Evolutionary conservation across 2,113 vertebrate species (phyloP).

Genomic region (Hymenochirus boettgeri): DNA sequence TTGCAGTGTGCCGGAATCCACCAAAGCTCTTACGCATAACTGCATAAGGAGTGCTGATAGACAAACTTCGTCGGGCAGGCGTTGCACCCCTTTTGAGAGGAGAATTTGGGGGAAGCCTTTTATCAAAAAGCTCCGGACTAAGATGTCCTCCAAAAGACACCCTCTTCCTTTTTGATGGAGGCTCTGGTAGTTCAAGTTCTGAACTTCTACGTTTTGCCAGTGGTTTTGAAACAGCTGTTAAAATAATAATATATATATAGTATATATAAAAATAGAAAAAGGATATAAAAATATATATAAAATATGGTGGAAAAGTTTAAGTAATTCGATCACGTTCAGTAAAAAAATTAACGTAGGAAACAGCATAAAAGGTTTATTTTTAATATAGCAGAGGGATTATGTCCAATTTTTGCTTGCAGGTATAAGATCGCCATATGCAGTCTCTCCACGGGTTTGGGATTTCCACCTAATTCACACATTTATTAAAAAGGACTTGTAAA

Average conservation of each 20-base stretch:
- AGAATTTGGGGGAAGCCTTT: conserved; percentile 77
- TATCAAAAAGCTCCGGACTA: conserved; percentile 84
- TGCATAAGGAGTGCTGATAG: conserved; percentile 49
- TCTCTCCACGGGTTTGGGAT: no score
- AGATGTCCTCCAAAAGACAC: conserved; percentile 81
- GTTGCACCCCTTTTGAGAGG: conserved; percentile 72
- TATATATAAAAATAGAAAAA: neutral
- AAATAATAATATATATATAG: no score
- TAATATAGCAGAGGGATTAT: no score
- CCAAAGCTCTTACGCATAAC: conserved; percentile 67
- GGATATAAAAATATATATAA: neutral
- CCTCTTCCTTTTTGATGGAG: conserved; percentile 66
- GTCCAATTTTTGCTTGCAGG: no score
- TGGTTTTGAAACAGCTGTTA: conserved; percentile 21
- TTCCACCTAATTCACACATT: no score
- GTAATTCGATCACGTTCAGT: no score
- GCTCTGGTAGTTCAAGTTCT: conserved; percentile 23
- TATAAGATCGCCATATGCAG: no score
- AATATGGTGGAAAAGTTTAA: no score
- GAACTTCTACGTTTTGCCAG: conserved; percentile 61
- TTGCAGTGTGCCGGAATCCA: conserved; percentile 32
- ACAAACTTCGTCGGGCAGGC: conserved; percentile 63
- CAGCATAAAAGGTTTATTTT: no score
- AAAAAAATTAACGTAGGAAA: no score
- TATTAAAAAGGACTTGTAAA: no score